Evolutionary conservation across 2,113 vertebrate genomes (phyloP), one percentile per base, ranked within the genome.

Genomic region (Toxostoma redivivum): DNA sequence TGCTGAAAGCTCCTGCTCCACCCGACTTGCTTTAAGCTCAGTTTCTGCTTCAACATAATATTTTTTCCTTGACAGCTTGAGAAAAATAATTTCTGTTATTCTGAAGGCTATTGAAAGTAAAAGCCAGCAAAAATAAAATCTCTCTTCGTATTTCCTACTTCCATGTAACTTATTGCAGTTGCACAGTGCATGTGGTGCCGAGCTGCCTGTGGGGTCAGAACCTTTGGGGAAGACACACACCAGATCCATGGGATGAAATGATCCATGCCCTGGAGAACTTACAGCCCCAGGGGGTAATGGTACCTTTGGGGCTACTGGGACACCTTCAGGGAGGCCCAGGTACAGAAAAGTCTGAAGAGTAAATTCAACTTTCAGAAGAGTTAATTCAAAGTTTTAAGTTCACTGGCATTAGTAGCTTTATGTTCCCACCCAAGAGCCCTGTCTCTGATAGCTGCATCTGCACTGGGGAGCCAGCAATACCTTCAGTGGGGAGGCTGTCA

Each of bases 61-160:
- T 60, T 87, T 79, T 72, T 58, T 62, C n/a, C 80, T 77, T 84
- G 65, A 71, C 45, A 92, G 61, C 62, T 71, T 37, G 62, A 88
- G 50, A 76, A 64, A 83, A 88, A 71, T 40, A 79, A 48, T 56
- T 85, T 65, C 5, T 64, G 31, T 35, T 60, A 28, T 42, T 94
- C 89, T 86, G 57, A 85, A 86, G 45, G 62, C 15, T 45, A 47
- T 17, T 0, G 0, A 58, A 74, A 58, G 31, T 15, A 62, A 90
- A 90, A 90, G 3, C 8, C 18, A 77, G 64, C 14, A 78, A 62
- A 81, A 74, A 45, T 20, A 64, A 79, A 71, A 20, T 2, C 9
- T 19, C 50, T 78, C 67, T 64, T 66, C 27, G 22, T 62, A 28
- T 65, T 89, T 79, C 20, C 21, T 2, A 0, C 24, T 64, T 24